These are phyloP conservation scores for Slavum lentiscoides DNA, from an alignment of 2,888 invertebrate genomes.

Conservation along the genomic window DNA sequence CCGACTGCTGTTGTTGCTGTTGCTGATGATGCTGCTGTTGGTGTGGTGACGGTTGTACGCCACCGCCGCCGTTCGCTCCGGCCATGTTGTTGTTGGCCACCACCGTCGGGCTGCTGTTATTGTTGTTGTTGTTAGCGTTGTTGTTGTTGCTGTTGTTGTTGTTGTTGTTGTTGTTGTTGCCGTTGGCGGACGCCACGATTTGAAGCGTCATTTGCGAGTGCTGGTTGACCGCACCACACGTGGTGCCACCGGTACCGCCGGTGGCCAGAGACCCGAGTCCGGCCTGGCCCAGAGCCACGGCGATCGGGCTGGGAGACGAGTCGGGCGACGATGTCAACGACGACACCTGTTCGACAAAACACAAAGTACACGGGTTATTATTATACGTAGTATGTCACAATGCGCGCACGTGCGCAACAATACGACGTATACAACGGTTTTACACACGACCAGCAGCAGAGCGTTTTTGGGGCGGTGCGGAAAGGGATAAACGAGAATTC, in stretches of 20 bases:
- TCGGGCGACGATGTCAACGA: slow-evolving; percentile 88
- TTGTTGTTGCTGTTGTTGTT: slow-evolving; percentile 51
- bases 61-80: slow-evolving; percentile 56
- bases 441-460: too few species aligned
- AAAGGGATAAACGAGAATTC: too few species aligned
- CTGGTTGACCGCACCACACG: slow-evolving; percentile 55
- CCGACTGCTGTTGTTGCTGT: slow-evolving; percentile 54
- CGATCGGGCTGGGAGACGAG: slow-evolving; percentile 84
- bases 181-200: slow-evolving; percentile 55
- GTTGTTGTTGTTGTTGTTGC: slow-evolving; percentile 57
- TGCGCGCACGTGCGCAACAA: too few species aligned
- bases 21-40: slow-evolving; percentile 47
- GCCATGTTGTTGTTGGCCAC: slow-evolving; percentile 56
- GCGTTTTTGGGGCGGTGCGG: too few species aligned
- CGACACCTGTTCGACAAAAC: slow-evolving; percentile 63
- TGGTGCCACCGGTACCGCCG: slow-evolving; percentile 62
- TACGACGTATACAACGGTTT: too few species aligned
- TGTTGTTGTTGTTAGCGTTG: slow-evolving; percentile 57
- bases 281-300: slow-evolving; percentile 71
- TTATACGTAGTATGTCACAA: not conserved
- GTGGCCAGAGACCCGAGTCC: slow-evolving; percentile 62
- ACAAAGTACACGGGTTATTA: not conserved
- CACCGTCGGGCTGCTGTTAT: slow-evolving; percentile 26
- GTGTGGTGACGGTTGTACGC: slow-evolving; percentile 17
- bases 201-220: slow-evolving; percentile 54